Percentiles rank a stretch among this genome's conserved stretches.
phyloP scores from a whole-genome alignment of 2,797 vertebrate species.

The Sebastes hubbsi region DNA sequence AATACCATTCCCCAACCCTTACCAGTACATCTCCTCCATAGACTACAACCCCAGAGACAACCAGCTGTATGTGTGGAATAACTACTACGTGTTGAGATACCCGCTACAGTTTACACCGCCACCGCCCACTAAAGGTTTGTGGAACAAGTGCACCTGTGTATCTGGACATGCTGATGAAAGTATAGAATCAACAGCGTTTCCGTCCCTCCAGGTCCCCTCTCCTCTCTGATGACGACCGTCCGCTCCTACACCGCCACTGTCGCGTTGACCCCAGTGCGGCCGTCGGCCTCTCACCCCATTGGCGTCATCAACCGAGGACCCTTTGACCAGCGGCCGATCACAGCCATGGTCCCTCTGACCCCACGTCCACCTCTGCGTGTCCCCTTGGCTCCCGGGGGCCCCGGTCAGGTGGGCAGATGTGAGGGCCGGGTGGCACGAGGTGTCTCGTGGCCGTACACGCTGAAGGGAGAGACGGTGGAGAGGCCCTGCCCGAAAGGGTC shows the following conservation, averaged over 20 bases:
- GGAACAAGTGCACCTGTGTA: neutral
- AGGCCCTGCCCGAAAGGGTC: constrained; percentile 94
- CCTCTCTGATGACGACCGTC: constrained; percentile 83
- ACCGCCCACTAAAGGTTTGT: constrained; percentile 87
- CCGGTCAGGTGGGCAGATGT: constrained; percentile 83
- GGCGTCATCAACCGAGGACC: constrained; percentile 89
- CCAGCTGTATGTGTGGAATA: constrained; percentile 96
- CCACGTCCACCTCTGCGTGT: constrained; percentile 83
- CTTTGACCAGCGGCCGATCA: constrained; percentile 84
- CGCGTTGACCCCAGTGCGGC: constrained; percentile 85
- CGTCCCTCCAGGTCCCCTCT: constrained; percentile 75
- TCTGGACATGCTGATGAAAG: neutral
- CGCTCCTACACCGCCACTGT: constrained; percentile 85
- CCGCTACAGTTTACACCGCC: constrained; percentile 89
- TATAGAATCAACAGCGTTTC: neutral
- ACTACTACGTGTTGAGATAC: constrained; percentile 92
- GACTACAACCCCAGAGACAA: constrained; percentile 96
- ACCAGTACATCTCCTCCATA: constrained; percentile 94
- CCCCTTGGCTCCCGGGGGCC: constrained; percentile 76
- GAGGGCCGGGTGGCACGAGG: constrained; percentile 87
- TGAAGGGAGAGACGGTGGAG: constrained; percentile 91
- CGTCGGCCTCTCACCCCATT: constrained; percentile 87
- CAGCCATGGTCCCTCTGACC: constrained; percentile 84
- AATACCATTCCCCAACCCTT: constrained; percentile 93
- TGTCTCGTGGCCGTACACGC: constrained; percentile 90